phyloP scores from a whole-genome alignment of 2,797 vertebrate genomes.

The Hipposideros larvatus region DNA sequence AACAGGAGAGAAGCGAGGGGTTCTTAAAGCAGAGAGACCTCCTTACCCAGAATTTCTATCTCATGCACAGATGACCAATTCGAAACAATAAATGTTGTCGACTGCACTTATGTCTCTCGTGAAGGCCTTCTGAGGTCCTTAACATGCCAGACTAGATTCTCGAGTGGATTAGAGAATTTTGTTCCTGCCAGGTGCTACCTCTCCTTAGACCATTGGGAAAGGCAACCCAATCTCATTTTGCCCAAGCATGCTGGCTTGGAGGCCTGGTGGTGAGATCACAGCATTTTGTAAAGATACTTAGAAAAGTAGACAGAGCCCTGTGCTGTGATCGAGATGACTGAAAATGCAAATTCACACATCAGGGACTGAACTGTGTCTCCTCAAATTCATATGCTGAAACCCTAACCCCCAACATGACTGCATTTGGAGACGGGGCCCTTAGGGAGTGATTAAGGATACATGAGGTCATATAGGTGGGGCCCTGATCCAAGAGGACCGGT shows the following conservation, averaged over 20 bases:
- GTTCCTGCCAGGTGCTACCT: background rate
- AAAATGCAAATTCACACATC: fast-evolving
- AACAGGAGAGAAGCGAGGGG: background rate
- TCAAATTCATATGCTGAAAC: fast-evolving
- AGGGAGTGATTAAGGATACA: background rate
- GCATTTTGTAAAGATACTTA: background rate
- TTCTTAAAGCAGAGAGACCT: background rate
- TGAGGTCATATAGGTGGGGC: no score
- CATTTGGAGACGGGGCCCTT: no score
- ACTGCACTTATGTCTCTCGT: background rate
- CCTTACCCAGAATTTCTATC: background rate
- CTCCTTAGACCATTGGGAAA: background rate
- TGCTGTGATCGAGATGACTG: background rate
- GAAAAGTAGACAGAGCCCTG: no score
- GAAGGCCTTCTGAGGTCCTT: background rate
- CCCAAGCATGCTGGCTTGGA: background rate
- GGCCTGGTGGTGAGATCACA: fast-evolving
- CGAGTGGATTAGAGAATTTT: no score
- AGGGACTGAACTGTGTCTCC: background rate
- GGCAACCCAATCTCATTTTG: no score
- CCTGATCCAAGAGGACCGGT: background rate
- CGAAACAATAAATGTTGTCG: background rate
- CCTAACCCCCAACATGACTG: background rate
- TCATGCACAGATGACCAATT: no score
- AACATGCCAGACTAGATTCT: background rate